phyloP scores from a whole-genome alignment of 1,140 invertebrate species.

The Mycetomoellerius zeteki region DNA sequence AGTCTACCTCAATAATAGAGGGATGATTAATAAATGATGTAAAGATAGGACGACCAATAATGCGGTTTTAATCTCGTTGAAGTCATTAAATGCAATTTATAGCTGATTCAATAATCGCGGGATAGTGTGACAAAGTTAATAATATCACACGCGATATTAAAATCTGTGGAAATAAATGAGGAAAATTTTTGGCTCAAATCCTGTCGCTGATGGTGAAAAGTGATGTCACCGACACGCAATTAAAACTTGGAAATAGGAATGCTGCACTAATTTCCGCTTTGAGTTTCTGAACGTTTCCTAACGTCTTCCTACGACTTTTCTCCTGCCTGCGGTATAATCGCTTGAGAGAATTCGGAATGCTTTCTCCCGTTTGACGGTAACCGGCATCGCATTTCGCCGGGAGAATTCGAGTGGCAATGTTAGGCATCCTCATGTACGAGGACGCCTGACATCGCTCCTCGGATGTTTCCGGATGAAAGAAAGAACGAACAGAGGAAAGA shows the following conservation, averaged over 20 bases:
- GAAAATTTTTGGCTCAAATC: conserved; percentile 13
- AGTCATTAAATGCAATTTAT: conserved; percentile 25
- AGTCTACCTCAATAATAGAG: background rate
- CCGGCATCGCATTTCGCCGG: background rate
- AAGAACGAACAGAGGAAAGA: background rate
- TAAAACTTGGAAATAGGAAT: conserved; percentile 43
- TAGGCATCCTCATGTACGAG: background rate
- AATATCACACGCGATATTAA: background rate
- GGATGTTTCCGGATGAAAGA: conserved; percentile 20
- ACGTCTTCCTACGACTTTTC: conserved; percentile 21
- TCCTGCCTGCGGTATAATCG: conserved; percentile 1
- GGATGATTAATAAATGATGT: background rate
- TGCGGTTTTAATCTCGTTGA: conserved; percentile 1
- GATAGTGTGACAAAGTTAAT: background rate
- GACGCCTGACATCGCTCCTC: conserved; percentile 25
- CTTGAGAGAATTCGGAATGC: conserved; percentile 9
- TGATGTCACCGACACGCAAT: conserved; percentile 26
- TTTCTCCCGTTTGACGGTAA: conserved; percentile 27
- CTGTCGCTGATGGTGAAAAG: conserved; percentile 6
- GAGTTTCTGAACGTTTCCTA: background rate
- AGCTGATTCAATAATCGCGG: background rate
- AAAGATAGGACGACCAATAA: background rate
- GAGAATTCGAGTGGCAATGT: conserved; percentile 48
- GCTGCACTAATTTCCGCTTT: conserved; percentile 32
- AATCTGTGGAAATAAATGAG: conserved; percentile 17